phyloP scores from a whole-genome alignment of 2,797 vertebrate species.

The Taeniopygia guttata region DNA sequence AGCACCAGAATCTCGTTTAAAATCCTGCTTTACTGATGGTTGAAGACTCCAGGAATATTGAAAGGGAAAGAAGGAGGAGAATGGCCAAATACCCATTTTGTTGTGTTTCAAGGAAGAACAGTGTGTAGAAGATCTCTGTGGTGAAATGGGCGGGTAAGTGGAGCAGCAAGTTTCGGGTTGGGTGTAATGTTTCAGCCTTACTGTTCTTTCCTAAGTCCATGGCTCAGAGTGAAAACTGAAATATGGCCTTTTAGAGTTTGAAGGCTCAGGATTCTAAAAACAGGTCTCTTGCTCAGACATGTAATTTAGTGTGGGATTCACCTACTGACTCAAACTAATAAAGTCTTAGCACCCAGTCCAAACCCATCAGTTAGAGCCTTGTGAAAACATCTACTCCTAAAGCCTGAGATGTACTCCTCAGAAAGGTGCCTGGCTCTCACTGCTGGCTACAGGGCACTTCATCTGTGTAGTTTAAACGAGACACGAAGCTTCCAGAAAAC shows the following conservation, averaged over 20 bases:
- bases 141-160: neutral
- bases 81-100: neutral
- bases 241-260: neutral
- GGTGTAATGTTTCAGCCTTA: neutral
- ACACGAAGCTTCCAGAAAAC: rapidly evolving
- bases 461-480: neutral
- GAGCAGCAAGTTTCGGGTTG: neutral
- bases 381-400: neutral
- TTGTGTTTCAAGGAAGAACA: neutral
- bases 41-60: neutral
- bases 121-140: neutral
- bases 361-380: neutral
- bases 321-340: neutral
- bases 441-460: neutral
- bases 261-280: neutral
- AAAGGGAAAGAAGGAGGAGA: neutral
- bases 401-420: neutral
- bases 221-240: neutral
- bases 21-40: neutral
- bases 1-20: neutral
- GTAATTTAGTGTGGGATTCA: neutral
- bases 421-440: neutral
- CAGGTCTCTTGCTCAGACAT: neutral
- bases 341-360: neutral
- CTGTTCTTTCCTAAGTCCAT: neutral